These are phyloP conservation scores for Caranx melampygus DNA, from an alignment of 2,113 vertebrate species.

Conservation along the genomic window DNA sequence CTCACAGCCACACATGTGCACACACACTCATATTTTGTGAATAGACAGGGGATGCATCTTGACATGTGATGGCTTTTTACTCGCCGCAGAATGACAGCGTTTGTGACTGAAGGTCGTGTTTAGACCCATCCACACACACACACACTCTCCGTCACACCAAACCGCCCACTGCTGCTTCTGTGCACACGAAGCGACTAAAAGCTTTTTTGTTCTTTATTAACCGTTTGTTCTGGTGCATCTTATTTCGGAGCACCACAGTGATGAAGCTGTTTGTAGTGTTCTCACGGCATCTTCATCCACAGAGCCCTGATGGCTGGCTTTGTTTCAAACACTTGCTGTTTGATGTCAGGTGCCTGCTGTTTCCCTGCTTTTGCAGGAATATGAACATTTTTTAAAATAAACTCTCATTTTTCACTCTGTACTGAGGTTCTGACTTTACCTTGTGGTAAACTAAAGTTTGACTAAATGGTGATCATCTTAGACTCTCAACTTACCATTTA, in stretches of 20 bases:
- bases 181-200: slow-evolving; percentile 11
- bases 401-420: slow-evolving; percentile 6
- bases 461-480: not conserved
- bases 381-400: slow-evolving; percentile 25
- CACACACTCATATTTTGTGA: slow-evolving; percentile 31
- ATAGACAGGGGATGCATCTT: slow-evolving; percentile 36
- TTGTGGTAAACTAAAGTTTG: not conserved
- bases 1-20: not conserved
- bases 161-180: slow-evolving; percentile 15
- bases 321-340: slow-evolving; percentile 46
- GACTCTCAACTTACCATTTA: not conserved
- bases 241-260: slow-evolving; percentile 13
- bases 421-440: slow-evolving; percentile 1
- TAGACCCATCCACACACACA: slow-evolving; percentile 6
- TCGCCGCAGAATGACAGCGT: slow-evolving; percentile 47
- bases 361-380: slow-evolving; percentile 5
- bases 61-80: slow-evolving; percentile 59
- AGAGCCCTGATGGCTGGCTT: slow-evolving; percentile 29
- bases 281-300: slow-evolving; percentile 22
- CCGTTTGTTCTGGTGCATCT: slow-evolving; percentile 18
- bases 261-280: slow-evolving; percentile 19
- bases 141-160: slow-evolving; percentile 1
- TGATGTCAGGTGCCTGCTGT: slow-evolving; percentile 47
- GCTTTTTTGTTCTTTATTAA: slow-evolving; percentile 20
- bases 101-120: slow-evolving; percentile 64